These are phyloP conservation scores for Pampus argenteus DNA, from an alignment of 2,797 vertebrate genomes.

Conservation along the genomic window DNA sequence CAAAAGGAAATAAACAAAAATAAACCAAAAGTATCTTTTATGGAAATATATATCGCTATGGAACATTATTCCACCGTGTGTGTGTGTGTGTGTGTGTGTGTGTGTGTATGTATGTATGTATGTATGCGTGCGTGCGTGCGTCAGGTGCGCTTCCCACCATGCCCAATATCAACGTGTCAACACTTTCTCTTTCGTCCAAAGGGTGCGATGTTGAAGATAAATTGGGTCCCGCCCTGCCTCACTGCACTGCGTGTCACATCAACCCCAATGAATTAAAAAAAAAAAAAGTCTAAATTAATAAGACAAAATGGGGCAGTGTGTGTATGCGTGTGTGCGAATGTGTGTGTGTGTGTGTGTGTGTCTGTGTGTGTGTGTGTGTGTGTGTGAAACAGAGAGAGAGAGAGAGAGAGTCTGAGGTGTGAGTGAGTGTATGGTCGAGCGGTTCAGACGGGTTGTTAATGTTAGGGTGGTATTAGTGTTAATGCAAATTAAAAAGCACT, in stretches of 20 bases:
- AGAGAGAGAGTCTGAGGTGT: constrained; percentile 16
- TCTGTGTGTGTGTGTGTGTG: constrained; percentile 27
- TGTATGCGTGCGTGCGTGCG: background rate
- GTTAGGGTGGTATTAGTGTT: constrained; percentile 80
- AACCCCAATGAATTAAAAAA: constrained; percentile 58
- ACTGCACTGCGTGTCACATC: constrained; percentile 62
- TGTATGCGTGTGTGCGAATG: constrained; percentile 5
- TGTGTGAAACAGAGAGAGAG: too few relatives aligned
- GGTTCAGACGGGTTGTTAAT: constrained; percentile 76
- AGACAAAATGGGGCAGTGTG: constrained; percentile 51
- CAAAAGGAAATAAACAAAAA: constrained; percentile 20
- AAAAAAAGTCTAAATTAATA: constrained; percentile 59
- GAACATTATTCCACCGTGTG: background rate
- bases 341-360: constrained; percentile 16
- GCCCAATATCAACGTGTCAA: constrained; percentile 43
- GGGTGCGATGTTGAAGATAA: constrained; percentile 55
- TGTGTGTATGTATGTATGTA: background rate
- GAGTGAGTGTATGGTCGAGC: constrained; percentile 63
- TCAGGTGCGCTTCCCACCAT: constrained; percentile 17
- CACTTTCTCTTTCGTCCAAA: constrained; percentile 36
- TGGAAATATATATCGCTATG: background rate
- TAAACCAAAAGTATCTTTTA: background rate
- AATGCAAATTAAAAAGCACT: constrained; percentile 83
- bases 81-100: background rate
- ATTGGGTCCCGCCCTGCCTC: constrained; percentile 53